Conservation (phyloP, 2,113 vertebrate species). For the Microcebus murinus region DNA sequence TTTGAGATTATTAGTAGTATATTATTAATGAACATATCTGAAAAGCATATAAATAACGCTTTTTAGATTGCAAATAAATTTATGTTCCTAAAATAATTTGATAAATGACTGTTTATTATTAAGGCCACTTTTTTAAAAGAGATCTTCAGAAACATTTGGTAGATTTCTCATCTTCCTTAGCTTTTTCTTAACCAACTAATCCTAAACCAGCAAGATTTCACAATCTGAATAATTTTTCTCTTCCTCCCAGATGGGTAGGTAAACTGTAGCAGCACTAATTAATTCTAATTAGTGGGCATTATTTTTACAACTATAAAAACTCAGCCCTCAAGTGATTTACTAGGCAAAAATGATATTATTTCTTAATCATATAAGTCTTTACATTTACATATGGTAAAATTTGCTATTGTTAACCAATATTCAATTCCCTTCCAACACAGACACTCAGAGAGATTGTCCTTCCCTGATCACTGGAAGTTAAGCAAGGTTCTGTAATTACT, state of each 20-base stretch:
- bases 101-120: neutral
- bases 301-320: neutral
- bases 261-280: neutral
- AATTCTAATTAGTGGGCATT: neutral
- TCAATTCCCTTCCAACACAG: neutral
- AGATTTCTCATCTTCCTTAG: neutral
- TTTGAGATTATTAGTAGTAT: no score
- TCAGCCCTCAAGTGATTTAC: neutral
- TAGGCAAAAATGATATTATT: neutral
- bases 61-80: neutral
- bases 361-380: neutral
- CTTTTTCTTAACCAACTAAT: neutral
- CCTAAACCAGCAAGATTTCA: neutral
- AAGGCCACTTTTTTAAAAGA: neutral
- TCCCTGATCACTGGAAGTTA: neutral
- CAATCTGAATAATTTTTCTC: neutral
- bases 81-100: neutral
- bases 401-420: neutral
- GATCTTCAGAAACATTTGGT: neutral
- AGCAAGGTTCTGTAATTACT: neutral
- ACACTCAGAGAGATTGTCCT: accelerated
- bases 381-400: neutral
- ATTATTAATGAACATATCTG: neutral
- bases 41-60: neutral
- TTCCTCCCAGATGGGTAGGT: neutral